Percentiles rank a stretch among this genome's conserved stretches.
phyloP scores from a whole-genome alignment of 35 echinoderm and acorn worm species.

The Anneissia japonica region DNA sequence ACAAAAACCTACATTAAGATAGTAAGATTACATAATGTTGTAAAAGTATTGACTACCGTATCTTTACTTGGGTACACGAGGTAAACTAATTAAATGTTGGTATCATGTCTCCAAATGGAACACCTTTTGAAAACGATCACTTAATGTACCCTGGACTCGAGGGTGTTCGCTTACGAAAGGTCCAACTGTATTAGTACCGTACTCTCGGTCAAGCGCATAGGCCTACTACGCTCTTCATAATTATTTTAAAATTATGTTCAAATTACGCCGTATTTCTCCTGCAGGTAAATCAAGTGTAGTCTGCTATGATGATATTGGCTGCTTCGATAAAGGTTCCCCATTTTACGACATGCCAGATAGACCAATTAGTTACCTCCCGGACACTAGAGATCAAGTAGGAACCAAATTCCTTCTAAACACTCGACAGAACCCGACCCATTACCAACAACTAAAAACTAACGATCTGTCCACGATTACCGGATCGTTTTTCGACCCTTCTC shows the following conservation, averaged over 20 bases:
- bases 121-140: too few species aligned
- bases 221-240: neutral
- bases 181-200: too few species aligned
- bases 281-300: slow-evolving; percentile 7
- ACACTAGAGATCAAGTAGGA: slow-evolving; percentile 42
- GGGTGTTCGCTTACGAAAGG: too few species aligned
- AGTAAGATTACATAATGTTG: too few species aligned
- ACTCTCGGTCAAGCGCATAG: too few species aligned
- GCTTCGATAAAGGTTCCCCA: slow-evolving; percentile 59
- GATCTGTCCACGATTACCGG: slow-evolving; percentile 17
- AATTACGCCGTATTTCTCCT: neutral
- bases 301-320: slow-evolving; percentile 80
- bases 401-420: slow-evolving; percentile 71
- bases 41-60: too few species aligned
- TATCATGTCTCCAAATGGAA: too few species aligned
- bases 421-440: slow-evolving; percentile 44
- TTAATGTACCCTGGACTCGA: too few species aligned
- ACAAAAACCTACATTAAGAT: too few species aligned
- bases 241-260: neutral
- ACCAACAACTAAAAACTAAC: slow-evolving; percentile 17
- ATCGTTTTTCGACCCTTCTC: slow-evolving; percentile 50
- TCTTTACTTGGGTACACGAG: too few species aligned
- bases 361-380: slow-evolving; percentile 60
- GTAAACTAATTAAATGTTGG: too few species aligned
- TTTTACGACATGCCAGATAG: slow-evolving; percentile 72